phyloP scores from a whole-genome alignment of 2,113 vertebrate genomes.

The Steatornis caripensis region DNA sequence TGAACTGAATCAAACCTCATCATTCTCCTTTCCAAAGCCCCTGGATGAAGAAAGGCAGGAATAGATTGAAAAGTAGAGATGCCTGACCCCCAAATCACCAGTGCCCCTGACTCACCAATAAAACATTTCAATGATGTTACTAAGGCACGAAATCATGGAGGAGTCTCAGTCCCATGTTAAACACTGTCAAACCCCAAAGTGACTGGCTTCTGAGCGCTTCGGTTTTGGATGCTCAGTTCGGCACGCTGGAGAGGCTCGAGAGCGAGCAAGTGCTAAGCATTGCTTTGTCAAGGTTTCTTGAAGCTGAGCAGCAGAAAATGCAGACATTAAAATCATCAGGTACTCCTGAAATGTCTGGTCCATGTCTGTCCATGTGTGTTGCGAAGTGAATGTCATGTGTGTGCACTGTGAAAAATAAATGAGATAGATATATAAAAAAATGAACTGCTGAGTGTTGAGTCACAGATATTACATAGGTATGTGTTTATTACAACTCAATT shows the following conservation, averaged over 20 bases:
- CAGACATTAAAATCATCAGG: background rate
- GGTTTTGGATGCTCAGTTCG: background rate
- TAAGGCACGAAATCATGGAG: background rate
- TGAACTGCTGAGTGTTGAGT: background rate
- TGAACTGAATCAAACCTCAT: background rate
- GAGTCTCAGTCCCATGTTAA: background rate
- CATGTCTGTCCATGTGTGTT: background rate
- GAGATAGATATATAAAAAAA: background rate
- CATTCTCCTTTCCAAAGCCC: background rate
- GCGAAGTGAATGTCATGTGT: background rate
- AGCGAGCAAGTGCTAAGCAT: background rate
- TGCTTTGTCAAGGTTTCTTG: background rate
- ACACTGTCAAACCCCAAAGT: background rate
- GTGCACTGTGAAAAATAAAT: background rate
- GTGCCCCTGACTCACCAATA: background rate
- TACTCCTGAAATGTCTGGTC: background rate
- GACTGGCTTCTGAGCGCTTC: background rate
- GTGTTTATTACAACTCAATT: background rate
- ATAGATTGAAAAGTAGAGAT: background rate
- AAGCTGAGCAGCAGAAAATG: background rate
- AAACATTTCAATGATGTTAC: background rate
- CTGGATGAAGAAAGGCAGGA: background rate
- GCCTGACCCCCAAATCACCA: background rate
- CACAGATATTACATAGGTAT: background rate
- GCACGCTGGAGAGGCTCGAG: fast-evolving